These are phyloP conservation scores for Tetramorium simillimum DNA, from an alignment of 1,140 invertebrate species.

Conservation along the genomic window DNA sequence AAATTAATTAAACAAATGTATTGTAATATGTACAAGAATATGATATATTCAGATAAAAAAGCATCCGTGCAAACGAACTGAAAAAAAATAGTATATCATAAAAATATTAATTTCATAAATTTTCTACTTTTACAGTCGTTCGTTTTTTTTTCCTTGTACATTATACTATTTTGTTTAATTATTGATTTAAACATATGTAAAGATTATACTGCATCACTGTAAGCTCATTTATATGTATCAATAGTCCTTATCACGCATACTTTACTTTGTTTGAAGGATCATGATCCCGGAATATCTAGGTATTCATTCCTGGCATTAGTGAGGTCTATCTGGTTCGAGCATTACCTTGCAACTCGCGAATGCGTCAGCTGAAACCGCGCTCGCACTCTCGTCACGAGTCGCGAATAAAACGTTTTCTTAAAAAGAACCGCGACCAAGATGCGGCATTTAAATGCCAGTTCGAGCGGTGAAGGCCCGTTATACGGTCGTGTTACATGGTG, in stretches of 20 bases:
- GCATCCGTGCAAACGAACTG: background rate
- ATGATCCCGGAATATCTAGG: background rate
- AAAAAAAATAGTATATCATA: background rate
- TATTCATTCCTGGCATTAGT: background rate
- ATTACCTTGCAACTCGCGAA: slow-evolving; percentile 38
- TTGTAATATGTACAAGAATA: background rate
- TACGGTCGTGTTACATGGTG: slow-evolving; percentile 3
- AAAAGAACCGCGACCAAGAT: slow-evolving; percentile 10
- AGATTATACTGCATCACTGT: background rate
- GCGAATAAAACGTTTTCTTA: slow-evolving; percentile 35
- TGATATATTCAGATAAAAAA: background rate
- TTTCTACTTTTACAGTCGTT: background rate
- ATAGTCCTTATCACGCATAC: background rate
- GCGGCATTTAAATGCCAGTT: slow-evolving; percentile 51
- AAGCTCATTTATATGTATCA: background rate
- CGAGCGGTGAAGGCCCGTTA: slow-evolving; percentile 3
- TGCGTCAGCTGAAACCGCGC: slow-evolving; percentile 37
- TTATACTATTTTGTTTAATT: background rate
- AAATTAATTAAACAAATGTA: background rate
- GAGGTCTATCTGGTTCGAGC: slow-evolving; percentile 22
- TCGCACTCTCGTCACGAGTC: slow-evolving; percentile 36
- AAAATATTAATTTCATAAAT: background rate
- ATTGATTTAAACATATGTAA: background rate
- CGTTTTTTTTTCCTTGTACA: background rate
- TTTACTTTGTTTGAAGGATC: background rate